Base-by-base conservation (phyloP, 2,888 invertebrate genomes). In the Lutraria lutraria region DNA sequence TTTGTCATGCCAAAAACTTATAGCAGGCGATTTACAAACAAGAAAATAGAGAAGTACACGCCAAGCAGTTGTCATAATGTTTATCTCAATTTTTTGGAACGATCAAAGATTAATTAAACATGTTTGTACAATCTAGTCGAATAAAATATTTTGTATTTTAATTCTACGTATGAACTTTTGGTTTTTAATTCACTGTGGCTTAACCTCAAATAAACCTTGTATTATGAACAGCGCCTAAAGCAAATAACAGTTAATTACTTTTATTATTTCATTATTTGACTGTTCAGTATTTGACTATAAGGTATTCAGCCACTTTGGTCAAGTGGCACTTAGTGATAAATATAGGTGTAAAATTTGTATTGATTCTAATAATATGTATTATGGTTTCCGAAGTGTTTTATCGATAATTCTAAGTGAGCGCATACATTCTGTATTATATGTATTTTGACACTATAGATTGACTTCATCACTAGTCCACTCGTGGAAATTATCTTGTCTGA, bases 1-100 rank as follows among this genome's bases (percentile, higher is more conserved):
- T 76, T 85, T 85, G 19, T 34, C 56, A 52, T 80, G 85, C 80
- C 84, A 84, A 84, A 31, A 76, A 76, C 76, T 31, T 16, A 31
- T 31, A 76, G 31, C 34, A 31, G 34, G 6, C 15, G 29, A 34
- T 31, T 76, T 76, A 76, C 76, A 68, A 68, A 68, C 63, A 25
- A 68, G 63, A 68, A 68, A 25, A 68, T 12, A 25, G 63, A 25
- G n/a, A 68, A 68, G n/a, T 12, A 25, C 25, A 68, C 63, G 63
- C 60, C 60, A n/a, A 8, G 21, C 21, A 60, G 60, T 19, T 60
- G 60, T 68, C 63, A 68, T 68, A 68, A 68, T 68, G 63, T 68
- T 68, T 68, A 68, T 68, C 63, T n/a, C 63, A n/a, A 68, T 25
- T 68, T 68, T 68, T 68, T 68, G 63, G 25, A 68, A n/a, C 63